phyloP scores from a whole-genome alignment of 2,113 vertebrate genomes.

The Numida meleagris region DNA sequence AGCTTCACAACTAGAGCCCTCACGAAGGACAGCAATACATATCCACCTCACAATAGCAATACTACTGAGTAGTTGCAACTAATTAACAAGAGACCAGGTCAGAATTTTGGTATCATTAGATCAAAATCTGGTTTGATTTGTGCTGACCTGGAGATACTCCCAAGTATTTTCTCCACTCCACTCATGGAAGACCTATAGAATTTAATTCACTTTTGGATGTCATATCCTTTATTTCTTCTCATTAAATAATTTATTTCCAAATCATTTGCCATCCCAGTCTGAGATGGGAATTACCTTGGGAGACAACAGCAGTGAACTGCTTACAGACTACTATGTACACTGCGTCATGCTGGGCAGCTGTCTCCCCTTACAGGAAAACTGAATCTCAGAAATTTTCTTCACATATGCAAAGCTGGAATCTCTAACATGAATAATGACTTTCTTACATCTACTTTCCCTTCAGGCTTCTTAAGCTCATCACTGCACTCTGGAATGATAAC shows the following conservation, averaged over 20 bases:
- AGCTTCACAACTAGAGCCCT: not conserved
- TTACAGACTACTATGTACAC: not conserved
- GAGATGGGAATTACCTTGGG: not conserved
- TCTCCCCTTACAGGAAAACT: not conserved
- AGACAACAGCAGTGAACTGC: not conserved
- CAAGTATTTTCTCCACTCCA: not conserved
- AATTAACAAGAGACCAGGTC: not conserved
- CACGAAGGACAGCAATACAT: rapidly evolving
- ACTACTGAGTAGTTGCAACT: not conserved
- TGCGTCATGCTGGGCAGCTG: not conserved
- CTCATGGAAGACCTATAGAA: not conserved
- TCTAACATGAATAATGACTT: not conserved
- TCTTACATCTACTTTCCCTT: not conserved
- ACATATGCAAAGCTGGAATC: not conserved
- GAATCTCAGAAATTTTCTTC: not conserved
- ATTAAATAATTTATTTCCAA: not conserved
- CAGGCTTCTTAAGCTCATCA: not conserved
- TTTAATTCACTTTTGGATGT: not conserved
- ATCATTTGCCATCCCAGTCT: not conserved
- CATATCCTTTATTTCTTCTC: not conserved
- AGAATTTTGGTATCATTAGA: not conserved
- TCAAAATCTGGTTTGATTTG: not conserved
- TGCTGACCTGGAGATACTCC: not conserved
- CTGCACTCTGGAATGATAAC: not conserved
- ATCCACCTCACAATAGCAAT: rapidly evolving